Evolutionary conservation across 2,888 invertebrate genomes (phyloP), one percentile per base, ranked within the genome.

Genomic region (Tridacna gigas): DNA sequence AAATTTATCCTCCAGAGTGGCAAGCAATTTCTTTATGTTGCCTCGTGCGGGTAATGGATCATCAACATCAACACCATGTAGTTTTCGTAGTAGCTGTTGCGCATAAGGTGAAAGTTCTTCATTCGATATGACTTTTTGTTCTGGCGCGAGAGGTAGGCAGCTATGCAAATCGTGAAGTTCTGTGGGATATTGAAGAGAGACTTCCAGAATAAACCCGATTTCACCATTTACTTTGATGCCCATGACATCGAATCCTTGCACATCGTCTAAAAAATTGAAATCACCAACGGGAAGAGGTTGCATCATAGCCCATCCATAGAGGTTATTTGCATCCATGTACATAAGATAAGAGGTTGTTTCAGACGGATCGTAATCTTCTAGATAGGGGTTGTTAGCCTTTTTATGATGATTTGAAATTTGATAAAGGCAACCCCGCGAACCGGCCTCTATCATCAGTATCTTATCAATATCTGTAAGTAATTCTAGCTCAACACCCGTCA

Each of bases 291-390:
- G 77, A 26, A 81, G 76, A 4, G 76, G 76, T 77, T 76, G 77
- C 9, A 45, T 28, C 80, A 81, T 81, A 18, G 73, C 77, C 61
- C 63, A 63, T 15, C 80, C 80, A n/a, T 79, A 79, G 0, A 79
- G 47, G 45, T 79, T 79, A 28, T 83, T 86, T 15, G 77, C 74
- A 73, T 86, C 86, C 22, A 79, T 69, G 56, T 86, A 81, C 73
- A 67, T 47, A 9, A 86, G 51, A 63, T 77, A 81, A 18, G 78
- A 61, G 15, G 47, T 48, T 20, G 75, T 66, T 71, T 79, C 66
- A 13, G 76, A 25, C 26, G 74, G 18, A 60, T 83, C 79, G 77
- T 83, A 83, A 9, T 71, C 66, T 63, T 73, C 28, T 20, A 83
- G 51, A 37, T 83, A 77, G 4, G 77, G 73, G 76, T 86, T 82